These are phyloP conservation scores for Enteromius viviparus DNA, from an alignment of 2,797 vertebrate species.

Conservation along the genomic window DNA sequence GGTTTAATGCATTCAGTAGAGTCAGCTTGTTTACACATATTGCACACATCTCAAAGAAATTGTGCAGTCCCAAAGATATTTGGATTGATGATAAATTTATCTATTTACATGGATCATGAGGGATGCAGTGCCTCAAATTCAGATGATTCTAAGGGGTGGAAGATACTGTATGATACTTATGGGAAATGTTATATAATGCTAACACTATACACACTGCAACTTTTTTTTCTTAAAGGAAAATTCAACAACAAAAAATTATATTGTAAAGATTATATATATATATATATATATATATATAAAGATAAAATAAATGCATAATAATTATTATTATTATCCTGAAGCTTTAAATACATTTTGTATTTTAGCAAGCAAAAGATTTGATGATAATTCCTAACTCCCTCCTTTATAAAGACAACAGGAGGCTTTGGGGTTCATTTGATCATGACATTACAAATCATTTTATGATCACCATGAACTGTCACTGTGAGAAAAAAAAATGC, in stretches of 20 bases:
- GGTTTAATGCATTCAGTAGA: slow-evolving; percentile 21
- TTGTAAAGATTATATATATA: no score
- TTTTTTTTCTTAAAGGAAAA: neutral
- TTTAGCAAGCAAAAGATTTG: no score
- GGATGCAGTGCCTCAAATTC: neutral
- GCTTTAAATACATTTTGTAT: no score
- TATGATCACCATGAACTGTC: no score
- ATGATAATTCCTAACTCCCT: no score
- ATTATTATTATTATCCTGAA: no score
- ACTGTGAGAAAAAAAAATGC: no score
- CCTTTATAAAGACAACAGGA: no score
- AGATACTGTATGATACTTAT: neutral
- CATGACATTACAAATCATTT: neutral
- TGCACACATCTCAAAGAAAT: slow-evolving; percentile 18
- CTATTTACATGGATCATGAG: neutral
- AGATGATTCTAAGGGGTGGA: neutral
- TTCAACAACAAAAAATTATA: neutral
- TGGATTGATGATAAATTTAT: slow-evolving; percentile 3
- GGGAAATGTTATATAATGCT: neutral
- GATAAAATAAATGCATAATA: no score
- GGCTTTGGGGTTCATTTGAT: no score
- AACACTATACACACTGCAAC: neutral
- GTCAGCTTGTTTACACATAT: slow-evolving; percentile 15
- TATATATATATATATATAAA: no score
- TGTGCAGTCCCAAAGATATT: neutral